Conservation (phyloP, 2,797 vertebrate species). For the Fundulus diaphanus region DNA sequence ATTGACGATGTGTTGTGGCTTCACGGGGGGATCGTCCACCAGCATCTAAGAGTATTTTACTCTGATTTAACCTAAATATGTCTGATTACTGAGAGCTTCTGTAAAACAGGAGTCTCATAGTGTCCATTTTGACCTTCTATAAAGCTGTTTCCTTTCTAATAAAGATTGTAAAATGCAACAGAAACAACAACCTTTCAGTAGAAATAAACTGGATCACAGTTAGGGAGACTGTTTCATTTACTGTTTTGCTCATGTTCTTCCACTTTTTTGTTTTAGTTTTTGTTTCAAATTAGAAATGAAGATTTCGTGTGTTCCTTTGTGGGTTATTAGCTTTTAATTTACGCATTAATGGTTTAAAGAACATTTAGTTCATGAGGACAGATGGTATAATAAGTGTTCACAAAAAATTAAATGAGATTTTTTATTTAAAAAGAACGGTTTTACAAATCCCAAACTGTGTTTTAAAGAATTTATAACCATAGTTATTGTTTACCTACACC, state of each 20-base stretch:
- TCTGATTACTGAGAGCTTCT: not conserved
- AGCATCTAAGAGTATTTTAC: not conserved
- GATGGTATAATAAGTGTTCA: too few species aligned
- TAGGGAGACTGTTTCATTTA: not conserved
- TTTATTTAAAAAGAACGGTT: too few species aligned
- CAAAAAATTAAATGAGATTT: too few species aligned
- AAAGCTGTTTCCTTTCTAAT: not conserved
- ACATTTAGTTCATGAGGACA: too few species aligned
- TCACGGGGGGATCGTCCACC: conserved; percentile 17
- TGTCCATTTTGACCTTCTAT: not conserved
- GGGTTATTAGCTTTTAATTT: too few species aligned
- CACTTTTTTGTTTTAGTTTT: not conserved
- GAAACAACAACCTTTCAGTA: not conserved
- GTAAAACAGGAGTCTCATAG: not conserved
- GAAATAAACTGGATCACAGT: not conserved
- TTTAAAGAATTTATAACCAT: too few species aligned
- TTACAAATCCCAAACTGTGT: too few species aligned
- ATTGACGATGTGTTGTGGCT: conserved; percentile 48
- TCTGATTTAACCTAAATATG: not conserved
- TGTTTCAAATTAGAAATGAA: not conserved
- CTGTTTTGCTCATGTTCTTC: too few species aligned
- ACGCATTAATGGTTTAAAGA: too few species aligned
- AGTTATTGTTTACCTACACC: too few species aligned
- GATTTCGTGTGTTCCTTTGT: too few species aligned
- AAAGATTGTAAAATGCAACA: not conserved